These are phyloP conservation scores for Steromphala cineraria DNA, from an alignment of 2,888 invertebrate species.

Conservation along the genomic window DNA sequence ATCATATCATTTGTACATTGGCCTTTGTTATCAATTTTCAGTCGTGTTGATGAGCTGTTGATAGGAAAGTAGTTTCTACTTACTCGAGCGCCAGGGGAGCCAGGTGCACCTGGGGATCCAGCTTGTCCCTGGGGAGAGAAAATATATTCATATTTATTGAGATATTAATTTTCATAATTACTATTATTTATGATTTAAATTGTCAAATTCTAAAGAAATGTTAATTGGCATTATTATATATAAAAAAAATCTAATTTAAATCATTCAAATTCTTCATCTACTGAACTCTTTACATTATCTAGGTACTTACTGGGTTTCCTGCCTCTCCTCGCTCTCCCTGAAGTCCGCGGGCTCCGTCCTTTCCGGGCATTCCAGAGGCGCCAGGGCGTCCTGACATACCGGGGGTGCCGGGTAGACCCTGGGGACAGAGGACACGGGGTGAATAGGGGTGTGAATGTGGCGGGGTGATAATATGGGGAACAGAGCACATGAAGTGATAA, in stretches of 20 bases:
- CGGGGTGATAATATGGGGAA: too few relatives aligned
- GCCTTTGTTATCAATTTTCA: too few relatives aligned
- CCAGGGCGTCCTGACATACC: slow-evolving; percentile 52
- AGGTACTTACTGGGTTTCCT: slow-evolving; percentile 75
- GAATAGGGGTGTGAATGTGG: neutral
- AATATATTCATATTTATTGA: neutral
- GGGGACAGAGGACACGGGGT: neutral
- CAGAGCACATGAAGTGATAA: too few relatives aligned
- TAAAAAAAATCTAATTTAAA: too few relatives aligned
- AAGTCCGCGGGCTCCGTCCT: slow-evolving; percentile 60
- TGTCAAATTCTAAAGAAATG: too few relatives aligned
- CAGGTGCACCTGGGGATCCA: slow-evolving; percentile 64
- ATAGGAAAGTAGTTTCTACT: neutral
- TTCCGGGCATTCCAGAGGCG: slow-evolving; percentile 50
- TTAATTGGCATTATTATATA: too few relatives aligned
- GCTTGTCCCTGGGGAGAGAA: slow-evolving; percentile 55
- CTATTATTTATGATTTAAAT: too few relatives aligned
- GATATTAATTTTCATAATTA: too few relatives aligned
- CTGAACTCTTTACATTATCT: too few relatives aligned
- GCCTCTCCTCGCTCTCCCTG: slow-evolving; percentile 82
- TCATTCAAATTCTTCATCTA: too few relatives aligned
- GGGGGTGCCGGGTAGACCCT: slow-evolving; percentile 41
- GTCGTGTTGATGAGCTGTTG: neutral
- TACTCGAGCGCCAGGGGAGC: slow-evolving; percentile 41
- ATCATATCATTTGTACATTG: too few relatives aligned